Evolutionary conservation across 2,888 invertebrate species (phyloP), one percentile per base, ranked within the genome.

Genomic region (Drosophila lutescens): DNA sequence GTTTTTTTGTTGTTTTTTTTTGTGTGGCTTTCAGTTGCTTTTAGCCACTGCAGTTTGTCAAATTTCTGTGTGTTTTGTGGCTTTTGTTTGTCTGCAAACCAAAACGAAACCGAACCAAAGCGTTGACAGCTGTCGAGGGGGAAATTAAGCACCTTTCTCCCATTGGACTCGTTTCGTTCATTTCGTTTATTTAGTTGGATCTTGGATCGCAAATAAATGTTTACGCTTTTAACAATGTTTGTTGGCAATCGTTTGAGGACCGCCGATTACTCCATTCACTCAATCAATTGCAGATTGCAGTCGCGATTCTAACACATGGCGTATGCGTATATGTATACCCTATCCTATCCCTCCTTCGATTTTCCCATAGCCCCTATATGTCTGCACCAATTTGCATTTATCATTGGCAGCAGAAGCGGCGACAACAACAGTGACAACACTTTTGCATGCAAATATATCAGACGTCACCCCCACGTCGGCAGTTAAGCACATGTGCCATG

Each of bases 381-480:
- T 55, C 49, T 51, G 60, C 50, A 54, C 55, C 71, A 57, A 68
- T 78, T 79, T 69, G 68, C 83, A 69, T 79, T 79, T 66, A 76
- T 79, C 80, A 79, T 71, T 77, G 67, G 57, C 67, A 76, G 75
- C 43, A 38, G 47, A 32, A 62, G 47, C 43, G 15, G 17, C 43
- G 15, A 8, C 40, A 23, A 44, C 44, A 43, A 43, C 20, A 73
- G 50, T 63, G 70, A 58, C 67, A 70, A 74, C 74, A 74, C 63
- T 70, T 62, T 63, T 51, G 57, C 76, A 85, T 79, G 73, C 77
- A 85, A 85, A 88, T 82, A 67, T 62, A 74, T 78, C 82, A 67
- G 60, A 67, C 72, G 54, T 71, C 65, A 67, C 40, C 51, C 51
- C 49, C 47, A 34, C 36, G 71, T 51, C 75, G 69, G 69, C 56